Evolutionary conservation across 2,797 vertebrate genomes (phyloP).

Genomic region (Eulemur mongoz): DNA sequence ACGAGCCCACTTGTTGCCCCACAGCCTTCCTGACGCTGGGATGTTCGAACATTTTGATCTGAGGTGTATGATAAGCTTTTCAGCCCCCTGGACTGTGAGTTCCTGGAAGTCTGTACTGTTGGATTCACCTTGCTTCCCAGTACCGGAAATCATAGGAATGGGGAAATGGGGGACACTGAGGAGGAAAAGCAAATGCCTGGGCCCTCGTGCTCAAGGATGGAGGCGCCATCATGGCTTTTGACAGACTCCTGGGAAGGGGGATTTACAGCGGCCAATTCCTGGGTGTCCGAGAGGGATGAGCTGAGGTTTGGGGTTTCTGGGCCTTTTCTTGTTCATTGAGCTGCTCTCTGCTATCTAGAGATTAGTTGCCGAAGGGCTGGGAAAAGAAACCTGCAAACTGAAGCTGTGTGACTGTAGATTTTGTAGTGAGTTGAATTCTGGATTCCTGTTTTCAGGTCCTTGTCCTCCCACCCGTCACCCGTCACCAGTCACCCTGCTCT

Average conservation of each 20-base stretch:
- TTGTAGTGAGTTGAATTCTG: too few species aligned
- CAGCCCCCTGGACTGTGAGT: not conserved
- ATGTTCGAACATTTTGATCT: not conserved
- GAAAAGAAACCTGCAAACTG: not conserved
- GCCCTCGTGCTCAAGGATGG: not conserved
- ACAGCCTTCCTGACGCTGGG: too few species aligned
- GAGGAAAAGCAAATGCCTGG: not conserved
- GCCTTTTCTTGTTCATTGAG: not conserved
- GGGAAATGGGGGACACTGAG: not conserved
- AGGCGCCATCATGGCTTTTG: not conserved
- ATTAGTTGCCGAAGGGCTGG: not conserved
- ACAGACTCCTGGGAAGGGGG: not conserved
- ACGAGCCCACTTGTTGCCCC: not conserved
- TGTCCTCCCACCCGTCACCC: rapidly evolving
- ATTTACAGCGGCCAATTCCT: not conserved
- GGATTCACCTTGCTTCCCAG: not conserved
- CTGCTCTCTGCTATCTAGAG: not conserved
- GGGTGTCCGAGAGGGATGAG: not conserved
- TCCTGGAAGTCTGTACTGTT: not conserved
- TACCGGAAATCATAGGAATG: not conserved
- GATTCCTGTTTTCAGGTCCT: not conserved
- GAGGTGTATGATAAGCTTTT: not conserved
- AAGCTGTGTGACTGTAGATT: not conserved
- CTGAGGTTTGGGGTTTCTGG: not conserved
- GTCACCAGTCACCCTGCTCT: rapidly evolving